Percentiles rank a stretch among this genome's conserved stretches.
These are phyloP conservation scores for Sitta europaea DNA, from an alignment of 2,113 vertebrate species.

Conservation along the genomic window DNA sequence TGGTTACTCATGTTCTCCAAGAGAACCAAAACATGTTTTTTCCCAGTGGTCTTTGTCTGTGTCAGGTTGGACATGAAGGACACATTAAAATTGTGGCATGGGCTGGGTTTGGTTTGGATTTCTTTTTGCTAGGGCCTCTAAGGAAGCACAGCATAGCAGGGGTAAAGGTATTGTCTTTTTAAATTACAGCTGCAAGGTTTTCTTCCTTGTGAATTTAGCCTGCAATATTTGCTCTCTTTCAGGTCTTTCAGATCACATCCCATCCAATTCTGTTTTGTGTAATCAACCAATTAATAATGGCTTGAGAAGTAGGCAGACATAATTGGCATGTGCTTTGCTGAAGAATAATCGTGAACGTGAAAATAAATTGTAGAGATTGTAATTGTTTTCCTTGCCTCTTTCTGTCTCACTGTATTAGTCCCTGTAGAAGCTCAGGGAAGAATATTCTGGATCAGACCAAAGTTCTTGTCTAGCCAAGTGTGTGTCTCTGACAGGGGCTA, in stretches of 20 bases:
- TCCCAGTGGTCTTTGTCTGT: background rate
- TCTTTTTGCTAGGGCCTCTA: background rate
- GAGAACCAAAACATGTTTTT: rapidly evolving
- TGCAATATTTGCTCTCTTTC: background rate
- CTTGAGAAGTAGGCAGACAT: background rate
- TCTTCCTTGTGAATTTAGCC: background rate
- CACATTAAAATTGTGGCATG: rapidly evolving
- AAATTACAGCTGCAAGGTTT: background rate
- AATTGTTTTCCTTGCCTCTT: background rate
- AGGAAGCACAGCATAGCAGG: background rate
- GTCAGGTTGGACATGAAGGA: background rate
- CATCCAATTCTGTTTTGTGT: background rate
- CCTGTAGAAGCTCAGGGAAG: background rate
- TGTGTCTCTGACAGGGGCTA: background rate
- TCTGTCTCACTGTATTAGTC: background rate
- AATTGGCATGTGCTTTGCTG: background rate
- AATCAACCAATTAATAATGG: slow-evolving; percentile 12
- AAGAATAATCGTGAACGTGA: background rate
- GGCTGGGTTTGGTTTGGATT: background rate
- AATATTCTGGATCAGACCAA: background rate
- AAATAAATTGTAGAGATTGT: background rate
- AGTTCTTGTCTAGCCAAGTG: background rate
- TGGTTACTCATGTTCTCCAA: background rate
- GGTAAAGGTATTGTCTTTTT: background rate
- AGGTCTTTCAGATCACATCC: background rate